Evolutionary conservation across 2,113 vertebrate genomes (phyloP), one percentile per base, ranked within the genome.

Genomic region (Nothobranchius furzeri): DNA sequence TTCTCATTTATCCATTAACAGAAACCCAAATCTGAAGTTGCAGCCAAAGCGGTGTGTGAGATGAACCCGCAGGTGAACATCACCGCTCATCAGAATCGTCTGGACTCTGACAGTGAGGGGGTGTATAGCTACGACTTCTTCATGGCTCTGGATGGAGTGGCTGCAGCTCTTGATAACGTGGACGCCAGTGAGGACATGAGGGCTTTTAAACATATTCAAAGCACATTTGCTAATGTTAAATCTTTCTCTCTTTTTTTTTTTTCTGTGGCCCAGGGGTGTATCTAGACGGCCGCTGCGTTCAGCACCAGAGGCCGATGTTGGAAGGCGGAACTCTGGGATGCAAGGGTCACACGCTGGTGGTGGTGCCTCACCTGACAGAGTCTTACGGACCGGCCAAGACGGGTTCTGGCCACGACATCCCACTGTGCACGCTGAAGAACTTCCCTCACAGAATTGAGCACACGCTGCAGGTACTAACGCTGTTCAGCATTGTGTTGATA

Each of bases 381-480:
- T 83, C 78, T 0, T 94, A 95, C 53, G 68, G 12, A 43, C 67
- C n/a, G 0, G 71, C 1, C 0, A 1, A 15, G 1, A 12, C 75
- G 6, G 49, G 59, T 0, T 45, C 73, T 4, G 67, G 82, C 0
- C 60, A 48, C 2, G 56, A 70, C 12, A 74, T 95, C 52, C 94
- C 95, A 0, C 61, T 92, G 47, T 98, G 96, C 63, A 97, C 96
- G 0, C 67, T 96, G 42, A 92, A 93, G 64, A 74, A 93, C 91
- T 96, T 95, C 70, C 96, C 96, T 37, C 84, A 81, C 73, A 90
- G 90, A 58, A 93, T 92, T 4, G 91, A 95, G 85, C 95, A 98
- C 78, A 94, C 95, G 0, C 74, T 96, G 47, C 95, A 97, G 95
- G 96, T 76, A 56, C 14, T 24, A 13, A 59, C 25, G 30, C 30